These are phyloP conservation scores for Nycticryphes semicollaris DNA, from an alignment of 2,113 vertebrate genomes.

Conservation along the genomic window DNA sequence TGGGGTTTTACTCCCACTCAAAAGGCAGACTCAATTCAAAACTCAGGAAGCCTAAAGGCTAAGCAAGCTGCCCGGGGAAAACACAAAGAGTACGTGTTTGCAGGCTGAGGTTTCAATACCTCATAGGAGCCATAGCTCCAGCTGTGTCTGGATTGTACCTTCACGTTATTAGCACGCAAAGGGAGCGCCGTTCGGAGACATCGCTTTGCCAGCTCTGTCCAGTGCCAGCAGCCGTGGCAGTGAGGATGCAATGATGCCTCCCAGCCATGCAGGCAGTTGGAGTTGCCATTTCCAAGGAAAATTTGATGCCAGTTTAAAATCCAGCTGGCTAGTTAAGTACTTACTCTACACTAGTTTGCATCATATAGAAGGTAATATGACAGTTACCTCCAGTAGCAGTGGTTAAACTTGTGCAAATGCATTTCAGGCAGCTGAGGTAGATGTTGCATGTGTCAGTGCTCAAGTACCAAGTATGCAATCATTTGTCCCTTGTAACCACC, in stretches of 20 bases:
- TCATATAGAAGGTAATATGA: fast-evolving
- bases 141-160: conserved; percentile 29
- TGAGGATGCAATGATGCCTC: background rate
- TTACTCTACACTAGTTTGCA: background rate
- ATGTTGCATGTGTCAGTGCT: background rate
- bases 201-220: background rate
- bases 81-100: conserved; percentile 6
- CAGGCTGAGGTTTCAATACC: background rate
- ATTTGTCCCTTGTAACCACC: background rate
- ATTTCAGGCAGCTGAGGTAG: conserved; percentile 22
- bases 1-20: conserved; percentile 11
- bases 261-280: background rate
- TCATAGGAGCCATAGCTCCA: background rate
- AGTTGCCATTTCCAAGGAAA: background rate
- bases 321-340: background rate
- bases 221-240: background rate
- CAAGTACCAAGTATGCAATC: background rate
- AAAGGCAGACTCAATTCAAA: conserved; percentile 44
- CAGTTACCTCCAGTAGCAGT: background rate
- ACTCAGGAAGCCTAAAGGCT: conserved; percentile 10
- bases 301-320: background rate
- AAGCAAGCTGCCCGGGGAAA: conserved; percentile 28
- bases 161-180: background rate
- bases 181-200: conserved; percentile 1
- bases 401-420: conserved; percentile 4